These are phyloP conservation scores for Plebejus anna DNA, from an alignment of 2,888 invertebrate species.

Conservation along the genomic window DNA sequence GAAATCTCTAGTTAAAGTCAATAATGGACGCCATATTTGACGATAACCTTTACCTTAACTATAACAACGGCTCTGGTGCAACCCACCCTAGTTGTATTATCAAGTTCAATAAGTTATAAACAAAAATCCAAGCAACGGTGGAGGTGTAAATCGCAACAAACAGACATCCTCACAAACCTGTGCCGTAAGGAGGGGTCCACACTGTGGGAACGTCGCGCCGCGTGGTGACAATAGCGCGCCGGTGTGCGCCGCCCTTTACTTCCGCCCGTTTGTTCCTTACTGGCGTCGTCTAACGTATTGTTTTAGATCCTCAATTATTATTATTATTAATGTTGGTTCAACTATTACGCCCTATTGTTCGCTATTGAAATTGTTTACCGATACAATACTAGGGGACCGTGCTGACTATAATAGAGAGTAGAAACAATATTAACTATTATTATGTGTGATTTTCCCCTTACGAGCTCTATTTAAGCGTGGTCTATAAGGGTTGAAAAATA, in stretches of 20 bases:
- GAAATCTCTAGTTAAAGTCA: too few species aligned
- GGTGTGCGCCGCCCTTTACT: neutral
- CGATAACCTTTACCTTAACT: too few species aligned
- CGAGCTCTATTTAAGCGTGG: neutral
- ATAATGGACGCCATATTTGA: too few species aligned
- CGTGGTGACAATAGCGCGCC: neutral
- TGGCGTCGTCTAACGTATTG: neutral
- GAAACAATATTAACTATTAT: neutral
- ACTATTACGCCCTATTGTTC: neutral
- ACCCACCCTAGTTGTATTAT: too few species aligned
- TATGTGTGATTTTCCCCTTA: neutral
- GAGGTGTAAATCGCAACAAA: neutral
- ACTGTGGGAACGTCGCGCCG: neutral
- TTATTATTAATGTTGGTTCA: constrained; percentile 13
- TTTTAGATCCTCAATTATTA: neutral
- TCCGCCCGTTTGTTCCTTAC: neutral
- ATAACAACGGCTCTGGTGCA: too few species aligned
- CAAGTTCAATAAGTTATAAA: neutral
- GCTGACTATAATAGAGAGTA: neutral
- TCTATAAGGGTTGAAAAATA: neutral
- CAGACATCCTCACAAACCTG: neutral
- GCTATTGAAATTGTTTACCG: constrained; percentile 1
- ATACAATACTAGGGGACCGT: neutral
- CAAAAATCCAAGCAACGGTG: neutral
- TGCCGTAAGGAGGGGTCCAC: neutral